Base-by-base conservation (phyloP, 2,797 vertebrate species). In the Cyclura pinguis region DNA sequence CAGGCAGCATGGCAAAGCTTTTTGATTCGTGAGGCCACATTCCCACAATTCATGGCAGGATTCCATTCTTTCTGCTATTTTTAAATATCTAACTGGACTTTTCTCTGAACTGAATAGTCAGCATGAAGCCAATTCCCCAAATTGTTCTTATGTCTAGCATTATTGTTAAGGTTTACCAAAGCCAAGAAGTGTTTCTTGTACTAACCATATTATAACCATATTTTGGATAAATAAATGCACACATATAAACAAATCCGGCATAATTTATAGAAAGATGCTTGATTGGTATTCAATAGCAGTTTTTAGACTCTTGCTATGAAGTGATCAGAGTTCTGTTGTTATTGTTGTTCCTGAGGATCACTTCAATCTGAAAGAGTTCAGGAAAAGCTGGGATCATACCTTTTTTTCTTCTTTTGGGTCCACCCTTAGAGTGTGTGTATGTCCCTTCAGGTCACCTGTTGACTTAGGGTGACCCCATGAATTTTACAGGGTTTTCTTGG, bases 251-350 rank as follows among this genome's bases (percentile, higher is more conserved):
- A 88, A 91, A 88, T 20, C 57, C 82, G 86, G 86, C 93, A 73
- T 80, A 85, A 94, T 91, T 5, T 7, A 81, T 80, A 92, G 12
- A 0, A 12, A 88, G 85, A 62, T 38, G 3, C 0, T 0, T 59
- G 64, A 74, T 62, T 87, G 86, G 84, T 81, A 0, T 62, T 85
- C 32, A 80, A 29, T 52, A 62, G 8, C 55, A 14, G 12, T 0
- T 78, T 1, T 12, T 62, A 1, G 1, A 84, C 13, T 91, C 86
- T 91, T 93, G n/a, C 73, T 92, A 84, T 85, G 73, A 85, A 91
- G 47, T 88, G 84, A 7, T 80, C 38, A 29, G 35, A 20, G 3
- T 59, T 35, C 62, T 84, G 42, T 47, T 18, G 24, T 47, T 47
- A 47, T 22, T 38, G 38, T 89, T 89, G 89, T 76, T 88, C 84